phyloP scores from a whole-genome alignment of 1,140 invertebrate genomes.

The Anastrepha ludens region DNA sequence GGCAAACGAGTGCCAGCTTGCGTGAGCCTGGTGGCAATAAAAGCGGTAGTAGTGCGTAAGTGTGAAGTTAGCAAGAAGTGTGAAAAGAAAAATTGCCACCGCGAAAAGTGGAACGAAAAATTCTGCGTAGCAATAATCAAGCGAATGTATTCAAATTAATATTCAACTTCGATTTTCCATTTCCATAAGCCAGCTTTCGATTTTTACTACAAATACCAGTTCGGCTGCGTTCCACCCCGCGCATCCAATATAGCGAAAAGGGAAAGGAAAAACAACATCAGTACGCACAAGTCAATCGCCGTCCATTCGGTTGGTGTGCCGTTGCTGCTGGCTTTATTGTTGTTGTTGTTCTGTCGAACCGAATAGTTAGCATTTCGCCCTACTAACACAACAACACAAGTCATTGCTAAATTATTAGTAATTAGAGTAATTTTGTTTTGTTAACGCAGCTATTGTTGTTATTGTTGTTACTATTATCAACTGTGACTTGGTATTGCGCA shows the following conservation, averaged over 20 bases:
- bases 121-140: not conserved
- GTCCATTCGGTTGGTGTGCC: not conserved
- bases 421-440: not conserved
- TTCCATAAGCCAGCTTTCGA: constrained; percentile 4
- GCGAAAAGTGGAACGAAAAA: not conserved
- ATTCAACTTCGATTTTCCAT: constrained; percentile 27
- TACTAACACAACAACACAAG: not conserved
- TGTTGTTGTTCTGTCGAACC: not conserved
- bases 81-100: not conserved
- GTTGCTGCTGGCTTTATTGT: not conserved
- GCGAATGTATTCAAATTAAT: not conserved
- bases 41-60: not conserved
- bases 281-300: constrained; percentile 35
- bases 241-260: not conserved
- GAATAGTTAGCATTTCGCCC: not conserved
- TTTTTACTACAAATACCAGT: constrained; percentile 7
- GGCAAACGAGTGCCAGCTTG: not conserved
- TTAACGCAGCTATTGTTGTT: not conserved
- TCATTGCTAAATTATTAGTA: not conserved
- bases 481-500: not conserved
- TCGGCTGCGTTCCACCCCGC: not conserved
- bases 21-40: not conserved
- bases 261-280: constrained; percentile 10
- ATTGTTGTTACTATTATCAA: not conserved
- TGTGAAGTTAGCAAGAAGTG: not conserved